Conservation (phyloP, 2,797 vertebrate species). For the Triplophysa yarkandensis region DNA sequence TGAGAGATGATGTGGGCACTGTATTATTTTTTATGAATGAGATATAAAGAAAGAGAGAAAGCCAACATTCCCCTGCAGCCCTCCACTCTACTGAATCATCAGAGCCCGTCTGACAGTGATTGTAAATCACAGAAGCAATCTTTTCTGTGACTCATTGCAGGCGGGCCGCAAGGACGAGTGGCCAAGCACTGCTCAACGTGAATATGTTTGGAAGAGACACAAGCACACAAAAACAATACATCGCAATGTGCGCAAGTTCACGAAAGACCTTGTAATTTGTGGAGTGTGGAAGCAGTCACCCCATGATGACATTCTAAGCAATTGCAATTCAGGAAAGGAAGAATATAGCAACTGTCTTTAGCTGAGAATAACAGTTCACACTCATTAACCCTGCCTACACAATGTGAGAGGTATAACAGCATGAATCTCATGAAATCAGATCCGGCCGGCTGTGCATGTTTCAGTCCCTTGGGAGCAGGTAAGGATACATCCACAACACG, state of each 20-base stretch:
- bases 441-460: not conserved
- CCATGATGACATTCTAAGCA: slow-evolving; percentile 5
- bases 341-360: slow-evolving; percentile 2
- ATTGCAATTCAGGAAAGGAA: slow-evolving; percentile 22
- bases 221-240: not conserved
- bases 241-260: slow-evolving; percentile 24
- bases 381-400: not conserved
- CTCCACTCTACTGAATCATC: slow-evolving; percentile 59
- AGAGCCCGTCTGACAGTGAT: slow-evolving; percentile 58
- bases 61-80: slow-evolving; percentile 51
- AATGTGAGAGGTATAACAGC: slow-evolving; percentile 10
- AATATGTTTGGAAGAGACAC: slow-evolving; percentile 15
- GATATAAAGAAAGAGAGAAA: slow-evolving; percentile 54
- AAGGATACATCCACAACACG: not conserved
- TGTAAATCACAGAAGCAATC: slow-evolving; percentile 69
- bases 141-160: slow-evolving; percentile 68
- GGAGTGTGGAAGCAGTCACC: slow-evolving; percentile 16
- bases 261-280: slow-evolving; percentile 19
- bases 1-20: slow-evolving; percentile 10
- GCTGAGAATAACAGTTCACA: slow-evolving; percentile 14
- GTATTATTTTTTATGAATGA: slow-evolving; percentile 69
- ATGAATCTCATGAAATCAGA: not conserved
- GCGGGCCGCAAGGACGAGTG: slow-evolving; percentile 59
- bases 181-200: slow-evolving; percentile 53
- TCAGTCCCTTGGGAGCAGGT: not conserved